phyloP scores from a whole-genome alignment of 2,888 invertebrate species.

The Lucinisca nassula region DNA sequence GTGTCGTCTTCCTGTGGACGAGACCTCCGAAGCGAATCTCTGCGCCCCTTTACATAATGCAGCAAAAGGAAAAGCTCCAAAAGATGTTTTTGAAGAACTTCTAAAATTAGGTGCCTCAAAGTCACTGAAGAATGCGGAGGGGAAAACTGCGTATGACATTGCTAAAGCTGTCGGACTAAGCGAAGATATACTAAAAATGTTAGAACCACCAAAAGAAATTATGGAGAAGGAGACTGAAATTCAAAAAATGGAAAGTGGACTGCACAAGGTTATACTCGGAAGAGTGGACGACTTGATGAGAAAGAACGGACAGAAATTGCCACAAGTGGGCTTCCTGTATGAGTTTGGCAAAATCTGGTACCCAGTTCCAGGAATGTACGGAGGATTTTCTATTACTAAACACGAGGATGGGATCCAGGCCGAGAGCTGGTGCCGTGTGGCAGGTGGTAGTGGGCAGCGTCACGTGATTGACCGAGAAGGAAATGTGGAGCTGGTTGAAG shows the following conservation, averaged over 20 bases:
- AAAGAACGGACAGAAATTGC: constrained; percentile 18
- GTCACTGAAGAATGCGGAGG: constrained; percentile 25
- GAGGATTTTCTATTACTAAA: constrained; percentile 25
- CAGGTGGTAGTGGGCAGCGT: constrained; percentile 60
- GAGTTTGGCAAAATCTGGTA: constrained; percentile 32
- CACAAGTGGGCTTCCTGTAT: constrained; percentile 28
- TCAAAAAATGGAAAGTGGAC: constrained; percentile 19
- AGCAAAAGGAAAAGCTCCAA: constrained; percentile 32
- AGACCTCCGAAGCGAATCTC: not conserved
- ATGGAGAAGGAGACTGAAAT: constrained; percentile 12
- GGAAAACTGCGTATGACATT: constrained; percentile 46
- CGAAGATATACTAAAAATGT: constrained; percentile 20
- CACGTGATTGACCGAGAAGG: constrained; percentile 63
- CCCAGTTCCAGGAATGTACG: constrained; percentile 44
- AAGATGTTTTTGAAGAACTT: constrained; percentile 28
- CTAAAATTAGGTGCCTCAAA: constrained; percentile 34
- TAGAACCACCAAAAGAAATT: constrained; percentile 37
- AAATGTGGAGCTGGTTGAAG: constrained; percentile 40
- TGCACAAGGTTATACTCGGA: constrained; percentile 25
- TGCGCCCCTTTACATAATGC: constrained; percentile 51
- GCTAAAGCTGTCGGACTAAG: constrained; percentile 9
- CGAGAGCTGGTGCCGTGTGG: constrained; percentile 38
- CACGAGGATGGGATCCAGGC: constrained; percentile 19
- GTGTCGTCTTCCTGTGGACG: not conserved
- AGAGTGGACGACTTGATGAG: constrained; percentile 28